Percentiles rank a stretch among this genome's conserved stretches.
phyloP scores from a whole-genome alignment of 2,113 vertebrate species.

The Apodemus speciosus region DNA sequence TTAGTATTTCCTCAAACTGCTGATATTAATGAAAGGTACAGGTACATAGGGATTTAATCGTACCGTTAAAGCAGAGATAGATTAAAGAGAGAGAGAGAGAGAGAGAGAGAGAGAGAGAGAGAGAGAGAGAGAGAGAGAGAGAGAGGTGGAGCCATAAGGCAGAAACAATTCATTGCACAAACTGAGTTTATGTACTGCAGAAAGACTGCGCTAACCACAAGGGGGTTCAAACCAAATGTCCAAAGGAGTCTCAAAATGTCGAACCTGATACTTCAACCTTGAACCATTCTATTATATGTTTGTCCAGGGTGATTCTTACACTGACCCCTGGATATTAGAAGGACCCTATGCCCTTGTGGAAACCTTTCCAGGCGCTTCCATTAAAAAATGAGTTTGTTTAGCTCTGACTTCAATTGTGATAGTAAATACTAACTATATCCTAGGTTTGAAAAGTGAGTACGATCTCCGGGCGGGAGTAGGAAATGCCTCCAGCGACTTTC shows the following conservation, averaged over 20 bases:
- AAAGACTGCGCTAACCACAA: constrained; percentile 61
- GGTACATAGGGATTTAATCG: not conserved
- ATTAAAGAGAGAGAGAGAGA: not conserved
- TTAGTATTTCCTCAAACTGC: not conserved
- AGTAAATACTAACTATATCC: constrained; percentile 79
- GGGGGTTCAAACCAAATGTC: constrained; percentile 78
- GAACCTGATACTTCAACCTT: constrained; percentile 73
- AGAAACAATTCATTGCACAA: constrained; percentile 60
- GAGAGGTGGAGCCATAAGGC: constrained; percentile 35
- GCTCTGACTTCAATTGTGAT: constrained; percentile 77
- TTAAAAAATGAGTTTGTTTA: constrained; percentile 82
- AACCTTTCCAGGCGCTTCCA: constrained; percentile 67
- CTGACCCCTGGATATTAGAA: constrained; percentile 81
- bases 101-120: not conserved
- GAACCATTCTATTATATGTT: constrained; percentile 72
- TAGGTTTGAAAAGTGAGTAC: constrained; percentile 60
- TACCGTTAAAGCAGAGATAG: not conserved
- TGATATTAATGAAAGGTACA: not conserved
- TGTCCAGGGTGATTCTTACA: constrained; percentile 75
- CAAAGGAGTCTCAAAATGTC: constrained; percentile 76
- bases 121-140: not conserved
- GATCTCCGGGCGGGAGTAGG: not conserved
- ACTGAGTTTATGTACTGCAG: constrained; percentile 62
- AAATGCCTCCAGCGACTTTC: constrained; percentile 53
- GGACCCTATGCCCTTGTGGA: constrained; percentile 57